Evolutionary conservation across 2,113 vertebrate genomes (phyloP).

Genomic region (Syngnathus typhle): DNA sequence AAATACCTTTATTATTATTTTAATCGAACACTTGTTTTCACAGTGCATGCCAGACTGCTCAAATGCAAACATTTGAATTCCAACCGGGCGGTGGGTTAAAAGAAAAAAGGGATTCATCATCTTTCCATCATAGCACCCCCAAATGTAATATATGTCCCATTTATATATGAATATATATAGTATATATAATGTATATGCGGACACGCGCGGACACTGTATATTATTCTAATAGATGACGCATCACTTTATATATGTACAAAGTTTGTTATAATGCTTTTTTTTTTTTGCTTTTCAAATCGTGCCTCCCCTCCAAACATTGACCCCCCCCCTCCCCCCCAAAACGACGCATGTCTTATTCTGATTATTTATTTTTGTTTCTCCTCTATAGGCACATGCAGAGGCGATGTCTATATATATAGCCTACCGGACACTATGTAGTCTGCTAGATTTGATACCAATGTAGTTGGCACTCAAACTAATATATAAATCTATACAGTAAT

Average conservation of each 20-base stretch:
- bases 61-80: not conserved
- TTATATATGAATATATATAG: slow-evolving; percentile 49
- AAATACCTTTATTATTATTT: not conserved
- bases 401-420: slow-evolving; percentile 98
- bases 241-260: slow-evolving; percentile 82
- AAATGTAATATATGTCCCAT: slow-evolving; percentile 77
- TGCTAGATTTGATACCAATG: slow-evolving; percentile 99
- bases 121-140: slow-evolving; percentile 60
- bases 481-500: slow-evolving; percentile 32
- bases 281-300: slow-evolving; percentile 78
- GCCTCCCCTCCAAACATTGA: slow-evolving; percentile 62
- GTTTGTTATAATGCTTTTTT: slow-evolving; percentile 85
- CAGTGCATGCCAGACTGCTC: not conserved
- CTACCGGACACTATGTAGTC: slow-evolving; percentile 99
- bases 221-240: slow-evolving; percentile 75
- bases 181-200: slow-evolving; percentile 9
- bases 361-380: slow-evolving; percentile 48
- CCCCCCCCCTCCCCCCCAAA: slow-evolving; percentile 53
- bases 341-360: slow-evolving; percentile 79
- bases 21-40: not conserved
- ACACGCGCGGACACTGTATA: slow-evolving; percentile 53
- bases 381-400: slow-evolving; percentile 97
- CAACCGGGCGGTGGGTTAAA: not conserved
- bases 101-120: not conserved
- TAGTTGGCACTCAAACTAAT: slow-evolving; percentile 78